Conservation (phyloP, 2,888 invertebrate genomes). For the Branchellion lobata region DNA sequence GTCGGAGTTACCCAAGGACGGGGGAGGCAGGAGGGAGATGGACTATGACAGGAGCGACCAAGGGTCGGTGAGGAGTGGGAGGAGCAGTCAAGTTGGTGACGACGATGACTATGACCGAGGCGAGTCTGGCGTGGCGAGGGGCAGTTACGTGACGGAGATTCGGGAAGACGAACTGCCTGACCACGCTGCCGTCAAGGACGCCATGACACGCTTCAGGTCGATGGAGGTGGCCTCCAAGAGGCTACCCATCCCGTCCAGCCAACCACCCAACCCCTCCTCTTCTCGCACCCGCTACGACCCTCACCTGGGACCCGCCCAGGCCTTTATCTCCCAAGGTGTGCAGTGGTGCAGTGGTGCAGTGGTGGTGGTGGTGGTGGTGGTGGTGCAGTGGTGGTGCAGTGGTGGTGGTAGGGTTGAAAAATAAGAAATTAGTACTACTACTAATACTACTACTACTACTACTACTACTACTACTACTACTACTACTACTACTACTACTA, state of each 20-base stretch:
- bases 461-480: slow-evolving; percentile 10
- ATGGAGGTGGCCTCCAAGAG: slow-evolving; percentile 50
- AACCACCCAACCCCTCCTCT: background rate
- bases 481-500: background rate
- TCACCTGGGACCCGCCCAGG: slow-evolving; percentile 10
- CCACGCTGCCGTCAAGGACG: slow-evolving; percentile 28
- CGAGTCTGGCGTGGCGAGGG: background rate
- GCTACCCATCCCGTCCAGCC: slow-evolving; percentile 47
- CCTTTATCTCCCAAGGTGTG: background rate
- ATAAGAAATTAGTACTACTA: no score
- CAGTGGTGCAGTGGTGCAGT: no score
- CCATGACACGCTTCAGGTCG: slow-evolving; percentile 49
- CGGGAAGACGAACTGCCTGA: slow-evolving; percentile 38
- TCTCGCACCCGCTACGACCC: background rate
- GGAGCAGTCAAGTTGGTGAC: background rate
- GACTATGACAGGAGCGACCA: background rate
- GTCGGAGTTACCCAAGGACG: slow-evolving; percentile 33
- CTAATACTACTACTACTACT: no score
- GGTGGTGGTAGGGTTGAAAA: no score
- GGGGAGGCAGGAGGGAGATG: background rate
- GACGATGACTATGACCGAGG: background rate
- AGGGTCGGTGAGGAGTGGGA: background rate
- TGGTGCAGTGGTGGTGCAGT: no score
- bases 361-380: no score
- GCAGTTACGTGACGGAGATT: slow-evolving; percentile 40